A percentile compares a stretch with the other conserved stretches of the same genome.
These are phyloP conservation scores for Endotricha flammealis DNA, from an alignment of 2,888 invertebrate species.

Conservation along the genomic window DNA sequence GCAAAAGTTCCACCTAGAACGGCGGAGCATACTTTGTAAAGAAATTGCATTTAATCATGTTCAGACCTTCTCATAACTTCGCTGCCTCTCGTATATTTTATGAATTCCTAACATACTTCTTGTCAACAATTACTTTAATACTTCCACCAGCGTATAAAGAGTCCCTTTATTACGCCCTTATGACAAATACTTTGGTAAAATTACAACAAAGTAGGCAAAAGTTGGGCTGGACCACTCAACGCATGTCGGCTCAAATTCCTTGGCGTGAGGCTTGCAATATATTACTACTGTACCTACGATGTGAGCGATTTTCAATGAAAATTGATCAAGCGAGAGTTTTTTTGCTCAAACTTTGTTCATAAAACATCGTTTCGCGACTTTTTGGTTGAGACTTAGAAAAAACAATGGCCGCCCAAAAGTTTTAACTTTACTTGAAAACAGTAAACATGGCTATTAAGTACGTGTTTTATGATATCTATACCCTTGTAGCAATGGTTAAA, in stretches of 20 bases:
- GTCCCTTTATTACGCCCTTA: slow-evolving; percentile 45
- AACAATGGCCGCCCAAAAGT: slow-evolving; percentile 4
- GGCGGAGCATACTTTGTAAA: slow-evolving; percentile 61
- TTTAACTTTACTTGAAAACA: slow-evolving; percentile 3
- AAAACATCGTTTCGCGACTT: slow-evolving; percentile 9
- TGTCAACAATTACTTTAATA: slow-evolving; percentile 69
- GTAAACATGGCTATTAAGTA: slow-evolving; percentile 7
- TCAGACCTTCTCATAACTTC: slow-evolving; percentile 59
- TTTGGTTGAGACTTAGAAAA: slow-evolving; percentile 1
- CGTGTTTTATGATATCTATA: no score
- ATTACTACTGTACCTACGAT: slow-evolving; percentile 9
- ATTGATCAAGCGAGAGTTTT: slow-evolving; percentile 8
- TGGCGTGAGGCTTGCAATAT: slow-evolving; percentile 17
- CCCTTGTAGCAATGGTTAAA: no score
- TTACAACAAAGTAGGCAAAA: slow-evolving; percentile 35
- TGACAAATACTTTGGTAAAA: slow-evolving; percentile 55
- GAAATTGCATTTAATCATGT: slow-evolving; percentile 75
- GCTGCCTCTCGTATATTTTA: slow-evolving; percentile 56
- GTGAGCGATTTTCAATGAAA: slow-evolving; percentile 9
- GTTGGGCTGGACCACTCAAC: slow-evolving; percentile 12
- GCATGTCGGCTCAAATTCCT: slow-evolving; percentile 20
- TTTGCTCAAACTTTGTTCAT: slow-evolving; percentile 6
- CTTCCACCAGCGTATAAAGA: slow-evolving; percentile 41
- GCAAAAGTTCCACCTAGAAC: slow-evolving; percentile 57
- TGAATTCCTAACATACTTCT: slow-evolving; percentile 62